These are phyloP conservation scores for Beris chalybata DNA, from an alignment of 2,888 invertebrate genomes.

Conservation along the genomic window DNA sequence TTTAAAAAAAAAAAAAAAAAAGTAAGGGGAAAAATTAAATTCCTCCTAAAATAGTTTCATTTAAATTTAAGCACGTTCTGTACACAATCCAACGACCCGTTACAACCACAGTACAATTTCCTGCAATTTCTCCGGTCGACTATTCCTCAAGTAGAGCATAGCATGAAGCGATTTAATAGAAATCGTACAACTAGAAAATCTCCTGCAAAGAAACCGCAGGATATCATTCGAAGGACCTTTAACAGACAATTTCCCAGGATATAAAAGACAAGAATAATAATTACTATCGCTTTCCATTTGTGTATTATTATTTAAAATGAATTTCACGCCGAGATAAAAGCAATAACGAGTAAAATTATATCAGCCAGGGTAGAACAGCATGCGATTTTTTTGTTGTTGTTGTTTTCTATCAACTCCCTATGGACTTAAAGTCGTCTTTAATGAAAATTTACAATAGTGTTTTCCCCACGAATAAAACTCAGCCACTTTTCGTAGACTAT, in stretches of 20 bases:
- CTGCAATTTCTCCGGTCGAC: too few relatives aligned
- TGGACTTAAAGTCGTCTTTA: too few relatives aligned
- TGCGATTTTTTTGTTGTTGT: constrained; percentile 2
- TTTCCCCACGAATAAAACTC: background rate
- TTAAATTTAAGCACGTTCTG: constrained; percentile 4
- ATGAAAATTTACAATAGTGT: background rate
- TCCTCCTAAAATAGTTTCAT: constrained; percentile 3
- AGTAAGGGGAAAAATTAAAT: background rate
- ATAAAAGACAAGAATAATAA: background rate
- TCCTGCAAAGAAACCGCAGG: constrained; percentile 6
- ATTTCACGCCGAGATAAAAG: constrained; percentile 21
- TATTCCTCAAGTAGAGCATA: too few relatives aligned
- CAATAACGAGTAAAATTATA: background rate
- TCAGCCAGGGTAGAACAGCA: constrained; percentile 10
- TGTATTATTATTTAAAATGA: constrained; percentile 9
- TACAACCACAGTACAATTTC: too few relatives aligned
- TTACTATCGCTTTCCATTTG: constrained; percentile 22
- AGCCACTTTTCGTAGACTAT: too few relatives aligned
- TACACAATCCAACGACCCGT: background rate
- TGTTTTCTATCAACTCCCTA: background rate
- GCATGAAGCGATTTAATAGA: too few relatives aligned
- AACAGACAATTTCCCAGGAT: too few relatives aligned
- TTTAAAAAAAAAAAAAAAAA: too few relatives aligned
- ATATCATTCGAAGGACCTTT: constrained; percentile 4
- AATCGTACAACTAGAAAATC: too few relatives aligned